Conservation (phyloP, 2,797 vertebrate genomes). For the Natrix natrix region DNA sequence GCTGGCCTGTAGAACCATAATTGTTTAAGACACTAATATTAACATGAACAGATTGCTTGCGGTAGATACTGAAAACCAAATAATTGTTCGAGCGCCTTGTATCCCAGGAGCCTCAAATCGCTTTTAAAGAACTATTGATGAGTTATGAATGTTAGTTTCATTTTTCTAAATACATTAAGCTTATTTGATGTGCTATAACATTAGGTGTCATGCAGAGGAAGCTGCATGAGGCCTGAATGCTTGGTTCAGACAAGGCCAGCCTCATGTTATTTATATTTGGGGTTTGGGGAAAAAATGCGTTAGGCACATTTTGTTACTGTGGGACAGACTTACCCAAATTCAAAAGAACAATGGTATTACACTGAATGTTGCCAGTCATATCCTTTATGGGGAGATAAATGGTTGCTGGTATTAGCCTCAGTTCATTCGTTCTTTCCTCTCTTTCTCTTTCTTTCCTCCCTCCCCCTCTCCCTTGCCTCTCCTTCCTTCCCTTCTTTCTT, state of each 20-base stretch:
- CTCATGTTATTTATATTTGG: not conserved
- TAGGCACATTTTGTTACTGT: not conserved
- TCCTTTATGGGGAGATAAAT: not conserved
- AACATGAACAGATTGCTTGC: not conserved
- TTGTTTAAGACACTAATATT: not conserved
- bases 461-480: rapidly evolving
- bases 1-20: not conserved
- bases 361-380: not conserved
- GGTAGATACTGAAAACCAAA: not conserved
- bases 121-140: not conserved
- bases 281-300: not conserved
- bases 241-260: not conserved
- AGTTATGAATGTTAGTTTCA: not conserved
- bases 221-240: not conserved
- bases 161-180: not conserved
- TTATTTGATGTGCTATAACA: not conserved
- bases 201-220: not conserved
- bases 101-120: not conserved
- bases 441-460: no score
- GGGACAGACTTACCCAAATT: not conserved
- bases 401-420: not conserved
- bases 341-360: not conserved
- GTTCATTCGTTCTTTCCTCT: not conserved
- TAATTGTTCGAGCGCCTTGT: not conserved
- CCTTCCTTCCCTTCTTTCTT: no score